These are phyloP conservation scores for Gymnothorax javanicus DNA, from an alignment of 2,797 vertebrate species.

Conservation along the genomic window DNA sequence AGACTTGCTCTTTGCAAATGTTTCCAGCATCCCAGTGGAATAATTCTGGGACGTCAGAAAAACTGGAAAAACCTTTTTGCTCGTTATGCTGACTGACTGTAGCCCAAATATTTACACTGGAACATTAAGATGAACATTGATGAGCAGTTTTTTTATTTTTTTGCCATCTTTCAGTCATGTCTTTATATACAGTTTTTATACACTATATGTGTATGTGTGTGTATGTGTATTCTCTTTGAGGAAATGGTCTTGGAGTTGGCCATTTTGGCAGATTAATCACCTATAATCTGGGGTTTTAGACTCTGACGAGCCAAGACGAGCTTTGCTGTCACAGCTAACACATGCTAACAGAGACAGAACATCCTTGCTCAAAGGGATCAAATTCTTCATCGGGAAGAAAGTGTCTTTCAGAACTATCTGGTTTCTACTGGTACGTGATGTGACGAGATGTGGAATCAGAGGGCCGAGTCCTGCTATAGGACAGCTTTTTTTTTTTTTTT, in stretches of 20 bases:
- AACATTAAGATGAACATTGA: conserved; percentile 5
- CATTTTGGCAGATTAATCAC: not conserved
- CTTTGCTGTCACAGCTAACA: conserved; percentile 55
- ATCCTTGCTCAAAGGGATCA: conserved; percentile 61
- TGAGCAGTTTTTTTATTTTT: not conserved
- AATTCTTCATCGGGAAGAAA: conserved; percentile 63
- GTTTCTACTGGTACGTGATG: conserved; percentile 52
- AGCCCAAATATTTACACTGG: not conserved
- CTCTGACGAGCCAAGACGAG: not conserved
- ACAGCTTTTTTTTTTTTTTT: not conserved
- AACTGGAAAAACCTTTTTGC: conserved; percentile 1
- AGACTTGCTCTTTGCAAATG: not conserved
- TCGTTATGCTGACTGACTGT: not conserved
- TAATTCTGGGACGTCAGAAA: not conserved
- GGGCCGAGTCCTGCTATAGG: conserved; percentile 60
- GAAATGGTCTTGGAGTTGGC: not conserved
- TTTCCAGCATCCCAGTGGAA: not conserved
- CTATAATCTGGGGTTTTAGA: conserved; percentile 8
- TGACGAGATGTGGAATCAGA: conserved; percentile 62
- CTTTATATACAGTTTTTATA: not conserved
- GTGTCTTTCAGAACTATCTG: conserved; percentile 65
- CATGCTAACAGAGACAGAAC: conserved; percentile 54
- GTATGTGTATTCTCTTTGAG: not conserved
- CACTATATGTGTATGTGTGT: not conserved
- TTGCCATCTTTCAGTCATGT: not conserved